Base-by-base conservation (phyloP, 2,888 invertebrate species). In the Helicoverpa assulta region DNA sequence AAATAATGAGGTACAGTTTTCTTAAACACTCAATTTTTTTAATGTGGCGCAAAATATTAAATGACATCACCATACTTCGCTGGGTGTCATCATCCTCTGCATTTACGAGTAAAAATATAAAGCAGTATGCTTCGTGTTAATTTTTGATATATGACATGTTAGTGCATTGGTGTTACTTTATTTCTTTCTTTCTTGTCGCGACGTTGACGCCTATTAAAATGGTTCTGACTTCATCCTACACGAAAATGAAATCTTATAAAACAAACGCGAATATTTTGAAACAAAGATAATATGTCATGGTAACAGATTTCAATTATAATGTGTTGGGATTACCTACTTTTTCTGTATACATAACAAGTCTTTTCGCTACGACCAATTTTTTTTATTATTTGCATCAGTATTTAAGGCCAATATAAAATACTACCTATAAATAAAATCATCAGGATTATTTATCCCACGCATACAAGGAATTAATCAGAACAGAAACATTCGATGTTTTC, bases 41-140 rank as follows among this genome's bases (percentile, higher is more conserved):
- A 16, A 43, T 43, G 43, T 43, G 4, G 16, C 0, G 16, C n/a
- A n/a, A 47, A n/a, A 47, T 47, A 37, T 51, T 21, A 8, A 58
- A 50, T 33, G 18, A 50, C 47, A 14, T 55, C 12, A 51, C 37
- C 18, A 5, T n/a, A 21, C n/a, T 37, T 37, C 33, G 6, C 43
- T 54, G 12, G 16, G 18, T 60, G 29, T 37, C 55, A 5, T 66
- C 19, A 56, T 56, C 7, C 26, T 37, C 26, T 8, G 29, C 12
- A 6, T 53, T 55, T 56, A 40, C 26, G 53, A 26, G 14, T 26
- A 56, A 29, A 43, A 61, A 59, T 16, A 53, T 52, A 50, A 61
- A 59, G 21, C 61, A 21, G 21, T 33, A 53, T 70, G 69, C 61
- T 73, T 70, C 55, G 65, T 81, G 69, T 47, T 70, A 50, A 78